These are phyloP conservation scores for Rousettus leschenaultii DNA, from an alignment of 2,113 vertebrate species.

Conservation along the genomic window DNA sequence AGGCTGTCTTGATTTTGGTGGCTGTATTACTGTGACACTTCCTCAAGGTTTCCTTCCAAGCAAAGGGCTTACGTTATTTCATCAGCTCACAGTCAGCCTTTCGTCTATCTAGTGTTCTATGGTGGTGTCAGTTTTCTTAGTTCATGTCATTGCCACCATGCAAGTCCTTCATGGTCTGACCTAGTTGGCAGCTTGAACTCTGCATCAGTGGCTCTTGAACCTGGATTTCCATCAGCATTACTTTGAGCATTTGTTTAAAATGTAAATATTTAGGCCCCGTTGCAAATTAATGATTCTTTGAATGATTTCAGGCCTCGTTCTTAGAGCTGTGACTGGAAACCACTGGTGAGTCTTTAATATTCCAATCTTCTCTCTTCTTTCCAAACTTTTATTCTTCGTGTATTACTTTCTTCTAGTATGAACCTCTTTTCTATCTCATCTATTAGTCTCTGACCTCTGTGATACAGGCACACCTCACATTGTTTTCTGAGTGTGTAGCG, in stretches of 20 bases:
- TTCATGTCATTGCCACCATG: background rate
- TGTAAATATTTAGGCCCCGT: rapidly evolving
- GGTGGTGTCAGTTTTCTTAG: background rate
- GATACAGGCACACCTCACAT: background rate
- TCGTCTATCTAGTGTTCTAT: background rate
- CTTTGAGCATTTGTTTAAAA: background rate
- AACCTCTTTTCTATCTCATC: background rate
- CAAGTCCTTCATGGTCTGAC: background rate
- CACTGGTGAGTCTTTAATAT: background rate
- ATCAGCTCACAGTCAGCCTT: background rate
- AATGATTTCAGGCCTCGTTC: background rate
- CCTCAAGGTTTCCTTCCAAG: background rate
- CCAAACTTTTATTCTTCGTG: background rate
- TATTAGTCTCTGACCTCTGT: background rate
- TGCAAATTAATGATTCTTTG: background rate
- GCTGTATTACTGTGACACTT: rapidly evolving
- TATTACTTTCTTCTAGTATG: background rate
- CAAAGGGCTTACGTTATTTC: background rate
- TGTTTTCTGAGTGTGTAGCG: background rate
- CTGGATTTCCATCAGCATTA: background rate
- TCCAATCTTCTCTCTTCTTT: background rate
- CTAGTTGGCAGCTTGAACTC: background rate
- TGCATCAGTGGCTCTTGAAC: background rate
- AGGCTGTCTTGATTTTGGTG: background rate
- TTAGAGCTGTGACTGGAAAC: background rate